phyloP scores from a whole-genome alignment of 2,797 vertebrate genomes.

The Cryptoblepharus egeriae region DNA sequence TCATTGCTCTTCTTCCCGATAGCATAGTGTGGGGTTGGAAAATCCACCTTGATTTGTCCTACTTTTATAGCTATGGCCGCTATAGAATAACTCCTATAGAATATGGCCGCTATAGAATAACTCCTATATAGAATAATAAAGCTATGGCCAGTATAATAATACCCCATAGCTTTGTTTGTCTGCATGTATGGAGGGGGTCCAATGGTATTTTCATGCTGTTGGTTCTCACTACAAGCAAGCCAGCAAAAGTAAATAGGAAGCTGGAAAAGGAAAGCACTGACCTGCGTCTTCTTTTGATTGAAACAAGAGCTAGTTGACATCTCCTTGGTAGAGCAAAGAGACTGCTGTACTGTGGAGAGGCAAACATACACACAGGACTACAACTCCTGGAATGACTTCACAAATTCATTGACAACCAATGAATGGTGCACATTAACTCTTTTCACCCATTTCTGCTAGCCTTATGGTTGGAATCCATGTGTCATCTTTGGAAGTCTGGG shows the following conservation, averaged over 20 bases:
- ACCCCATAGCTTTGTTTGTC: not conserved
- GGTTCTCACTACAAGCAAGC: not conserved
- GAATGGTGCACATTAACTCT: not conserved
- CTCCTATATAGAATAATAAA: too few species aligned
- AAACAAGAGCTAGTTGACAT: not conserved
- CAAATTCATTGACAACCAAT: constrained; percentile 9
- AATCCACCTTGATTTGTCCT: not conserved
- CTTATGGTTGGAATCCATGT: not conserved
- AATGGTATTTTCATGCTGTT: rapidly evolving
- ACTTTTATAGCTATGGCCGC: not conserved
- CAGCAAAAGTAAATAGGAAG: not conserved
- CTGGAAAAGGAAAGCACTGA: not conserved
- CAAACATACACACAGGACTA: not conserved
- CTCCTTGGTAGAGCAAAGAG: not conserved
- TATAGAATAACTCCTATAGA: too few species aligned
- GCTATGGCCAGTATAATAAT: too few species aligned
- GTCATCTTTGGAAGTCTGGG: constrained; percentile 82
- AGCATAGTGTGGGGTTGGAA: not conserved
- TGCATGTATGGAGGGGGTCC: not conserved
- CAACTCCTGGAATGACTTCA: not conserved
- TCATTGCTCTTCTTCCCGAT: too few species aligned
- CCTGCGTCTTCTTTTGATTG: not conserved
- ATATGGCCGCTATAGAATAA: too few species aligned
- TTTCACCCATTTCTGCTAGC: not conserved
- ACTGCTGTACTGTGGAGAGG: not conserved